Evolutionary conservation across 2,797 vertebrate species (phyloP).

Genomic region (Podargus strigoides): DNA sequence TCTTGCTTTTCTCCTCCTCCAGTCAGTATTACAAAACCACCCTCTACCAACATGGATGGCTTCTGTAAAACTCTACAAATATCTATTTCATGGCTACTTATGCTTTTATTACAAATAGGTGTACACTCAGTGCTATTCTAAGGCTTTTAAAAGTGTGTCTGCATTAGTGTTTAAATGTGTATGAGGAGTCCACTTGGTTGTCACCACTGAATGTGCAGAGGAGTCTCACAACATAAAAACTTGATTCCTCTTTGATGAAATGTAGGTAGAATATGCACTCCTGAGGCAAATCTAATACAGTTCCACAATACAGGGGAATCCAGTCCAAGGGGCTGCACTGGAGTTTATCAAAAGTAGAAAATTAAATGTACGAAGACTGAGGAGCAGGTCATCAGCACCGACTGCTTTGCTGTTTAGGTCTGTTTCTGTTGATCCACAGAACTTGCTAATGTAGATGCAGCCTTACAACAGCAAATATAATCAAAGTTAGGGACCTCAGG

Average conservation of each 20-base stretch:
- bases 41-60: background rate
- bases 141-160: background rate
- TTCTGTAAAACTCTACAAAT: background rate
- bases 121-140: background rate
- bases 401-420: background rate
- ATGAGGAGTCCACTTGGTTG: background rate
- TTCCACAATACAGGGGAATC: background rate
- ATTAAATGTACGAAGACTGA: background rate
- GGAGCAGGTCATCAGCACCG: background rate
- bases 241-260: background rate
- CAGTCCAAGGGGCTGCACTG: background rate
- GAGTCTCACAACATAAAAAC: background rate
- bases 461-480: background rate
- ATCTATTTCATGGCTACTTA: background rate
- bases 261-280: background rate
- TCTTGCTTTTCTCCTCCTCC: background rate
- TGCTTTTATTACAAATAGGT: background rate
- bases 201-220: background rate
- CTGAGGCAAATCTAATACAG: background rate
- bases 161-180: background rate
- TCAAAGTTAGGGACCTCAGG: background rate
- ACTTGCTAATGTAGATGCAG: background rate
- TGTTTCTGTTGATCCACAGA: background rate
- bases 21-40: background rate
- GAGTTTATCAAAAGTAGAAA: background rate